Evolutionary conservation across 2,888 invertebrate genomes (phyloP).

Genomic region (Oscheius sp.): DNA sequence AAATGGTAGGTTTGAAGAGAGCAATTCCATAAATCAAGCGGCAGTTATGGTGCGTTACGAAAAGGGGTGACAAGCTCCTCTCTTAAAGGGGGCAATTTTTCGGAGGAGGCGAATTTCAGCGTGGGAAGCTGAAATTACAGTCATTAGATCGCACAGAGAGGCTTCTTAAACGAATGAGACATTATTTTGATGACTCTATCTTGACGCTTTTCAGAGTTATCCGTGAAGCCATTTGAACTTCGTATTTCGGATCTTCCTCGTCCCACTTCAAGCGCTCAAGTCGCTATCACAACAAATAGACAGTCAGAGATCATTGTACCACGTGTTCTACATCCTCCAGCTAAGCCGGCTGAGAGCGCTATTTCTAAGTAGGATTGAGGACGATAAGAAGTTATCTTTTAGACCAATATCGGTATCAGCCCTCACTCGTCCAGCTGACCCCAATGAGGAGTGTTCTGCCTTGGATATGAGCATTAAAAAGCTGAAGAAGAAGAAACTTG

Average conservation of each 20-base stretch:
- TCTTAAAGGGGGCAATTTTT: too few species aligned
- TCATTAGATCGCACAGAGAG: too few species aligned
- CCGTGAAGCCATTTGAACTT: neutral
- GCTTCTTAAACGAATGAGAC: too few species aligned
- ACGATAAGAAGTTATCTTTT: neutral
- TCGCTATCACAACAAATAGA: neutral
- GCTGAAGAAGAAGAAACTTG: neutral
- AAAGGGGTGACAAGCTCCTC: too few species aligned
- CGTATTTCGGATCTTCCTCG: neutral
- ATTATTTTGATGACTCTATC: neutral
- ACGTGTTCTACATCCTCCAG: neutral
- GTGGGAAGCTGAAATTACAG: too few species aligned
- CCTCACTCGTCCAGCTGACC: neutral
- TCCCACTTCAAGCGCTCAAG: too few species aligned
- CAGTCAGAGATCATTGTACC: neutral
- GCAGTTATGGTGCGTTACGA: too few species aligned
- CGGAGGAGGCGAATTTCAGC: too few species aligned
- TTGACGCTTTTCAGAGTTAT: neutral
- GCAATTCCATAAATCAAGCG: too few species aligned
- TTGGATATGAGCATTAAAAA: neutral
- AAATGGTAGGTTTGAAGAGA: neutral
- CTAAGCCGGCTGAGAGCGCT: neutral
- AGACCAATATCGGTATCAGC: neutral
- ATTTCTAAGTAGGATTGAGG: neutral
- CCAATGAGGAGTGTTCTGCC: neutral